Conservation (phyloP, 1,140 invertebrate genomes). For the Globodera rostochiensis region DNA sequence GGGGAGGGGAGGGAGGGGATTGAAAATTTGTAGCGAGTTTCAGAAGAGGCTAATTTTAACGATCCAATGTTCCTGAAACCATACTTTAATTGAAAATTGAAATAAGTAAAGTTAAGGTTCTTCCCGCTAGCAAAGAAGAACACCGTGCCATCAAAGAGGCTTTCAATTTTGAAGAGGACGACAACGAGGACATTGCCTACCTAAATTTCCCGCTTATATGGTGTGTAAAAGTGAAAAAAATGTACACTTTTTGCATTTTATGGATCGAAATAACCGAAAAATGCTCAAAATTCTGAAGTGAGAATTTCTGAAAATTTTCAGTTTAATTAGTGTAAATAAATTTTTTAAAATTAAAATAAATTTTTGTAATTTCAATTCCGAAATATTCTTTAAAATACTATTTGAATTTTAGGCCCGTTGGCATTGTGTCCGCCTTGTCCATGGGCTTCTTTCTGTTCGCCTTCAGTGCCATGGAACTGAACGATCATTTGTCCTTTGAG, state of each 20-base stretch:
- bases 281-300: too few relatives aligned
- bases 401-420: slow-evolving; percentile 47
- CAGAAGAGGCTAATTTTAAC: too few relatives aligned
- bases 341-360: neutral
- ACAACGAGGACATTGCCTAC: slow-evolving; percentile 61
- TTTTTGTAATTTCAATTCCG: slow-evolving; percentile 5
- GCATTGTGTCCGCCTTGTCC: slow-evolving; percentile 44
- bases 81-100: too few relatives aligned
- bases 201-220: slow-evolving; percentile 53
- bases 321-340: neutral
- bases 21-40: too few relatives aligned
- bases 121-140: slow-evolving; percentile 43
- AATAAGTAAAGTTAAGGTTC: too few relatives aligned
- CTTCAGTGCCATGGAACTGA: slow-evolving; percentile 33
- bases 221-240: slow-evolving; percentile 20
- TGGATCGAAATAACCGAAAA: neutral
- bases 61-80: too few relatives aligned
- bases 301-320: too few relatives aligned
- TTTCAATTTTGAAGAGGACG: slow-evolving; percentile 54
- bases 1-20: too few relatives aligned
- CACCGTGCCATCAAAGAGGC: slow-evolving; percentile 50
- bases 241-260: neutral
- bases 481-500: slow-evolving; percentile 33
- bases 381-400: neutral
- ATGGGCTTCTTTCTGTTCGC: slow-evolving; percentile 44